These are phyloP conservation scores for Beris chalybata DNA, from an alignment of 2,888 invertebrate species.

Conservation along the genomic window DNA sequence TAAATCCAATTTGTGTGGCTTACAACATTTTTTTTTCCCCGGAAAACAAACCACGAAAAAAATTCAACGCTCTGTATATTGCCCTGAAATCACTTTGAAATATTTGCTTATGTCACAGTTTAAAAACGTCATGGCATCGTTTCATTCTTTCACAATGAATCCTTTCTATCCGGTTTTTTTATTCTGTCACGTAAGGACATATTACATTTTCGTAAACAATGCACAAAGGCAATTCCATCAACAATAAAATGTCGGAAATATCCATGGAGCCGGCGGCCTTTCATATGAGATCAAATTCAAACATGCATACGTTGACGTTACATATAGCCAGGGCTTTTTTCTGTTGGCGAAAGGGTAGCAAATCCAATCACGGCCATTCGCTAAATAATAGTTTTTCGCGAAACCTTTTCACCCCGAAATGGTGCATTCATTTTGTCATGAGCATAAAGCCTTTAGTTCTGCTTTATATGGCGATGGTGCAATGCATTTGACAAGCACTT, in stretches of 20 bases:
- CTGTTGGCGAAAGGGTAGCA: constrained; percentile 3
- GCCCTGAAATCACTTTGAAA: too few relatives aligned
- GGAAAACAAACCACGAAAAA: too few relatives aligned
- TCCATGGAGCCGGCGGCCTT: constrained; percentile 12
- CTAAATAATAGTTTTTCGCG: constrained; percentile 27
- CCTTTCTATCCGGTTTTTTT: too few relatives aligned
- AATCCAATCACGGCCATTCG: constrained; percentile 28
- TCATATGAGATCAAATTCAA: background rate
- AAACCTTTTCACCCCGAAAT: constrained; percentile 25
- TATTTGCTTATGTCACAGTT: too few relatives aligned
- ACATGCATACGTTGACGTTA: too few relatives aligned
- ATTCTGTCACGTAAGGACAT: constrained; percentile 17
- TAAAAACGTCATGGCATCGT: too few relatives aligned
- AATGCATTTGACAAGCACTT: constrained; percentile 29
- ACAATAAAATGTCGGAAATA: constrained; percentile 30
- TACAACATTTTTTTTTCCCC: too few relatives aligned
- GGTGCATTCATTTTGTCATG: constrained; percentile 23
- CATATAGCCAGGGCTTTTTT: too few relatives aligned
- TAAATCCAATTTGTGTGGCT: too few relatives aligned
- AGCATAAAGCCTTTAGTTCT: constrained; percentile 18
- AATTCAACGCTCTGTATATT: too few relatives aligned
- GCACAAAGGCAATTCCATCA: constrained; percentile 27
- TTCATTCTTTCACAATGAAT: too few relatives aligned
- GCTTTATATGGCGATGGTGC: background rate
- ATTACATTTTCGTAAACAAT: constrained; percentile 32